phyloP scores from a whole-genome alignment of 1,140 invertebrate species.

The Zaprionus lachaisei region DNA sequence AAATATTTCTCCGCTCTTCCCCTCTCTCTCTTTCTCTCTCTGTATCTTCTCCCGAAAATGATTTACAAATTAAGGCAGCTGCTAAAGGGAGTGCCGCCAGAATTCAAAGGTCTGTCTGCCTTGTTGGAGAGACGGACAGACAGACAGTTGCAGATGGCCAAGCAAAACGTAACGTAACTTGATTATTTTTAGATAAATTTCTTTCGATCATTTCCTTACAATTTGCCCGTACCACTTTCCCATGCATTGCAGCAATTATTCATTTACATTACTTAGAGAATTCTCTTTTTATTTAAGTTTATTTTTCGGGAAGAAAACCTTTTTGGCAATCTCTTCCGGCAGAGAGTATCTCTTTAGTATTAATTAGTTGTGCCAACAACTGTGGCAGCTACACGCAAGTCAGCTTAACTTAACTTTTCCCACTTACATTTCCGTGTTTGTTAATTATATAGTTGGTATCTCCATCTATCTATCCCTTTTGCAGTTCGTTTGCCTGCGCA shows the following conservation, averaged over 20 bases:
- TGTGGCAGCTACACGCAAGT: slow-evolving; percentile 39
- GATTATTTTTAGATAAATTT: slow-evolving; percentile 82
- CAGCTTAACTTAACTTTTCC: background rate
- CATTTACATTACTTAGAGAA: slow-evolving; percentile 59
- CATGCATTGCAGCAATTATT: slow-evolving; percentile 62
- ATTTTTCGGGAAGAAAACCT: slow-evolving; percentile 29
- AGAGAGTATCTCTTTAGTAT: slow-evolving; percentile 68
- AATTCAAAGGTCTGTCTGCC: background rate
- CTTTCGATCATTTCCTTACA: slow-evolving; percentile 65
- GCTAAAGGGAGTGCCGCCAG: slow-evolving; percentile 17
- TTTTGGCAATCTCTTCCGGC: slow-evolving; percentile 52
- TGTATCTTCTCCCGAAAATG: slow-evolving; percentile 44
- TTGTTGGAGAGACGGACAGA: slow-evolving; percentile 7
- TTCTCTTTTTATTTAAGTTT: slow-evolving; percentile 15
- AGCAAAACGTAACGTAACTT: slow-evolving; percentile 45
- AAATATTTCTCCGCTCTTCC: slow-evolving; percentile 22
- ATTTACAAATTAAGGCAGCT: slow-evolving; percentile 80
- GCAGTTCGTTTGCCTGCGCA: background rate
- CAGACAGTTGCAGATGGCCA: slow-evolving; percentile 53
- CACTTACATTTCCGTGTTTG: background rate
- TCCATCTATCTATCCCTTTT: background rate
- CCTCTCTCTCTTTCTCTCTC: no score
- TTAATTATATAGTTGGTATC: slow-evolving; percentile 6
- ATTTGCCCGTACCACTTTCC: background rate
- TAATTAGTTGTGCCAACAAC: slow-evolving; percentile 65